A percentile compares a stretch with the other conserved stretches of the same genome.
These are phyloP conservation scores for Nowickia ferox DNA, from an alignment of 2,888 invertebrate genomes.

Conservation along the genomic window DNA sequence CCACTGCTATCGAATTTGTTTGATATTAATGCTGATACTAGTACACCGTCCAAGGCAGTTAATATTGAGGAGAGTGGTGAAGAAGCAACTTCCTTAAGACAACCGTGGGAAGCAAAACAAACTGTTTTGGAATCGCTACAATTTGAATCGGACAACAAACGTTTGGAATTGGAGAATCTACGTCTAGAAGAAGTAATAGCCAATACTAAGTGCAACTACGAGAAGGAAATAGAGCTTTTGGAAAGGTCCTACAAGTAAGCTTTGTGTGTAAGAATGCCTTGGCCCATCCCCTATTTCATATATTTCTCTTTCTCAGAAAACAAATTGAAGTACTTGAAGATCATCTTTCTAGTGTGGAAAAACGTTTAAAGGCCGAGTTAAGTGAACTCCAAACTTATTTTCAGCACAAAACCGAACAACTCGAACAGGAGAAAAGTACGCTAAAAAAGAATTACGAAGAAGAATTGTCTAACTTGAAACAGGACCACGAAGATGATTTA, in stretches of 20 bases:
- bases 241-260: slow-evolving; percentile 81
- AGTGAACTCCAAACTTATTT: slow-evolving; percentile 77
- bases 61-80: neutral
- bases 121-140: slow-evolving; percentile 74
- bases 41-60: neutral
- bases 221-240: slow-evolving; percentile 82
- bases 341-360: slow-evolving; percentile 78
- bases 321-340: slow-evolving; percentile 81
- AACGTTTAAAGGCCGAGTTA: slow-evolving; percentile 80
- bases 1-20: slow-evolving; percentile 19
- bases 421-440: slow-evolving; percentile 76
- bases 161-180: slow-evolving; percentile 81
- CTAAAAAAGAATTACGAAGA: slow-evolving; percentile 76
- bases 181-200: slow-evolving; percentile 82
- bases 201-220: slow-evolving; percentile 82
- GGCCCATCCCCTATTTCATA: neutral
- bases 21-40: neutral
- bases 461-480: slow-evolving; percentile 76
- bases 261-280: neutral
- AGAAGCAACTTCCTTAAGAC: neutral
- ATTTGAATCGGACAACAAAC: slow-evolving; percentile 79
- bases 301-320: slow-evolving; percentile 75
- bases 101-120: slow-evolving; percentile 36
- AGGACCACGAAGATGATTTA: slow-evolving; percentile 79
- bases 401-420: slow-evolving; percentile 76